Evolutionary conservation across 2,888 invertebrate species (phyloP), one percentile per base, ranked within the genome.

Genomic region (Napeogenes inachia): DNA sequence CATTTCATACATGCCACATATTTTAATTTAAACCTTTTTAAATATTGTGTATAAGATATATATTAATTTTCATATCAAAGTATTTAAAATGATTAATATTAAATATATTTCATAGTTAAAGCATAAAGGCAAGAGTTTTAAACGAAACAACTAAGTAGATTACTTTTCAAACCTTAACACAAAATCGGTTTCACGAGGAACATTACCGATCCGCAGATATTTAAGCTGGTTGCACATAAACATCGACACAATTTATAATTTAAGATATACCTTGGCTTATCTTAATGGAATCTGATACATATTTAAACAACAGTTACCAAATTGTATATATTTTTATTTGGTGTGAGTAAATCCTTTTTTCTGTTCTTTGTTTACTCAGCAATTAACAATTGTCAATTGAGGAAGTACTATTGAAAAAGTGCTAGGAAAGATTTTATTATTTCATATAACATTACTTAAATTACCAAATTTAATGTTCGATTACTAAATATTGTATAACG

Each of bases 241-340:
- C 50, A 50, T 50, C 50, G 50, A 50, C 50, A 50, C 50, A 30
- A 50, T 50, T 50, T 50, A 50, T 50, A 50, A 6, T 21, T 30
- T 30, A 21, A 21, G 50, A 50, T 50, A 50, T 21, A 50, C 6
- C 21, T 30, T 21, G 30, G 50, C 13, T 21, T 50, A 30, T 50
- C 50, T 50, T 50, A 50, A 50, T 50, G 50, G 50, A 50, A 50
- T 50, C 50, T 50, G 30, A 50, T 50, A 50, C 50, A 30, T 50
- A 30, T 50, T 50, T 30, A 50, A 50, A 6, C n/a, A 50, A 50
- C 30, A 12, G 6, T 6, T 47, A 47, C 6, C 47, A 47, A 47
- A 47, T 47, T 13, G 3, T 47, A n/a, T 47, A n/a, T 47, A 21
- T 47, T 47, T 47, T n/a, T 13, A 4, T 47, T 47, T 47, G 47